These are phyloP conservation scores for Xenopus laevis DNA, from an alignment of 2,113 vertebrate genomes.

Conservation along the genomic window DNA sequence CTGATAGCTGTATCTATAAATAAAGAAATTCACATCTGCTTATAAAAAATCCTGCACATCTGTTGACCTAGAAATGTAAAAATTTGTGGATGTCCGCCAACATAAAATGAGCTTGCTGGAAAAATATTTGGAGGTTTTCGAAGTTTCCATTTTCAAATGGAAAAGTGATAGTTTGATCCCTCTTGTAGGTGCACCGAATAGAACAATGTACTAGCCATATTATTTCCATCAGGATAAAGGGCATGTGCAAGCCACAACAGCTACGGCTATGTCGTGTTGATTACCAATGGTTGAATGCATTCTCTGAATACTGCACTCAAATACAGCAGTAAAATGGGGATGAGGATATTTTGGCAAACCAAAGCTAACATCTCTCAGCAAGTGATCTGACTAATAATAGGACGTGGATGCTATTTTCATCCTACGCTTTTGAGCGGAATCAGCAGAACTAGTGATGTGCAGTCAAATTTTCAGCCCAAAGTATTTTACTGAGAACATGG, in stretches of 20 bases:
- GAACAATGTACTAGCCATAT: not conserved
- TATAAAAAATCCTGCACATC: conserved; percentile 19
- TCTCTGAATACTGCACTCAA: not conserved
- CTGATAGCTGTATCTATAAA: too few relatives aligned
- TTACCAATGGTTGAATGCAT: not conserved
- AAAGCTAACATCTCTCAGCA: too few relatives aligned
- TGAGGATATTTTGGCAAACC: too few relatives aligned
- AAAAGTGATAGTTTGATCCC: conserved; percentile 1
- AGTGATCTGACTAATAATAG: too few relatives aligned
- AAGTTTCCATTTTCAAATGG: conserved; percentile 32
- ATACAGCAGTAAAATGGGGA: too few relatives aligned
- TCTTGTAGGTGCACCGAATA: not conserved
- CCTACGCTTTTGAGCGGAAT: too few relatives aligned
- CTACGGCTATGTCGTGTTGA: not conserved
- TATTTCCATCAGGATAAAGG: not conserved
- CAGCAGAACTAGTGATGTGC: too few relatives aligned
- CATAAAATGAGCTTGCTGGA: conserved; percentile 14
- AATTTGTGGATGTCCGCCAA: conserved; percentile 26
- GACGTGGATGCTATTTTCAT: too few relatives aligned
- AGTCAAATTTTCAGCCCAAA: too few relatives aligned
- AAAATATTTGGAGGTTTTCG: conserved; percentile 24
- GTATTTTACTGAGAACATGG: too few relatives aligned
- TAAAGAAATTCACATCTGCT: conserved; percentile 11
- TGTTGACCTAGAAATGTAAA: conserved; percentile 32
- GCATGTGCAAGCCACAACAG: not conserved